A percentile compares a stretch with the other conserved stretches of the same genome.
These are phyloP conservation scores for Acipenser oxyrinchus DNA, from an alignment of 2,797 vertebrate species.

Conservation along the genomic window DNA sequence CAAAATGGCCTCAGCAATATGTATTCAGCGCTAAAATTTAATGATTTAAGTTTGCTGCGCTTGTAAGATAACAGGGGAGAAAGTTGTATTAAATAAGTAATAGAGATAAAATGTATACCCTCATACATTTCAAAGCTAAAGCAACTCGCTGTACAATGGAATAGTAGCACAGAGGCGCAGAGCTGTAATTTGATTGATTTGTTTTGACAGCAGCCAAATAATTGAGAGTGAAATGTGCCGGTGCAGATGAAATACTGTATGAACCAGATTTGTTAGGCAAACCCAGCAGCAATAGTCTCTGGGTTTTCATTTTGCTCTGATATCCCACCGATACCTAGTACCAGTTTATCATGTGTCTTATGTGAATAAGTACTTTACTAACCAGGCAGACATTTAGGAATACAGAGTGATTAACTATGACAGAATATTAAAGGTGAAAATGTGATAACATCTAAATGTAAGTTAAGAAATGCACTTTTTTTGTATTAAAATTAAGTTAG, in stretches of 20 bases:
- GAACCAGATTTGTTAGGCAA: constrained; percentile 75
- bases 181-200: constrained; percentile 99
- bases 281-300: constrained; percentile 75
- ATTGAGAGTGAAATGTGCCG: constrained; percentile 99
- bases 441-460: too few relatives aligned
- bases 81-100: constrained; percentile 89
- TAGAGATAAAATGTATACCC: constrained; percentile 88
- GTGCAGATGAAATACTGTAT: constrained; percentile 76
- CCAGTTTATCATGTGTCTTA: constrained; percentile 81
- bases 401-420: constrained; percentile 61
- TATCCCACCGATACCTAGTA: constrained; percentile 75
- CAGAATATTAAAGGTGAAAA: constrained; percentile 27
- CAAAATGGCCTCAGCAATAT: constrained; percentile 57
- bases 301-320: constrained; percentile 69
- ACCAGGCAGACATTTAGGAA: constrained; percentile 46
- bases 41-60: constrained; percentile 78
- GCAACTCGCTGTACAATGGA: constrained; percentile 74
- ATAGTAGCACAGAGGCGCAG: constrained; percentile 83
- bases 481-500: too few relatives aligned
- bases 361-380: constrained; percentile 50
- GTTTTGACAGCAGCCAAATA: constrained; percentile 98
- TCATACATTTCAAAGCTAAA: constrained; percentile 91
- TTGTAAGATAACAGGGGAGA: constrained; percentile 71
- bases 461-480: constrained; percentile 14
- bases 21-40: constrained; percentile 64